phyloP scores from a whole-genome alignment of 2,113 vertebrate species.

The Neogobius melanostomus region DNA sequence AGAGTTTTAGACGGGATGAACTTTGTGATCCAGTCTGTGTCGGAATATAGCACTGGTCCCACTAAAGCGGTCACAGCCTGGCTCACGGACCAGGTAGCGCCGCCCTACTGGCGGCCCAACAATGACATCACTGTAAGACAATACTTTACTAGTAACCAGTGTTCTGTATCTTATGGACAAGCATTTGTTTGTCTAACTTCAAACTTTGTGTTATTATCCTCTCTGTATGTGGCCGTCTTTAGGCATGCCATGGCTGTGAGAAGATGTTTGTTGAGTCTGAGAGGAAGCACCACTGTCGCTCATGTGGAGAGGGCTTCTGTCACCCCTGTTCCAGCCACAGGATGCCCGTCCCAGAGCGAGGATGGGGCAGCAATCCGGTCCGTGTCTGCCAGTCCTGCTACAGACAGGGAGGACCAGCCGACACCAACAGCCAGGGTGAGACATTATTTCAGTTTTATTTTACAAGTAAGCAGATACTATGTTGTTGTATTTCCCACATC shows the following conservation, averaged over 20 bases:
- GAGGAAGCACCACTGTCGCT: constrained; percentile 82
- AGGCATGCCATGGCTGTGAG: constrained; percentile 78
- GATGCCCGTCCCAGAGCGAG: constrained; percentile 80
- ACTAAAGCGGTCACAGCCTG: constrained; percentile 78
- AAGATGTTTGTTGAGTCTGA: constrained; percentile 75
- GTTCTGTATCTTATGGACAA: neutral
- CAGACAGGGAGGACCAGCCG: constrained; percentile 61
- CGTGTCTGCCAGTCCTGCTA: constrained; percentile 79
- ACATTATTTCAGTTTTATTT: neutral
- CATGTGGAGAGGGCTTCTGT: constrained; percentile 83
- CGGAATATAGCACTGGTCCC: constrained; percentile 79
- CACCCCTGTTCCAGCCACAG: constrained; percentile 78
- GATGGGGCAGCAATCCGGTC: constrained; percentile 80
- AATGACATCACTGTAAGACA: constrained; percentile 77
- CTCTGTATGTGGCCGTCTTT: neutral
- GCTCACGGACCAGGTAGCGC: constrained; percentile 83
- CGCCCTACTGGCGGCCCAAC: constrained; percentile 82
- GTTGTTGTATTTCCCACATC: too few species aligned
- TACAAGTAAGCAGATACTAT: neutral
- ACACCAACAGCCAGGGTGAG: constrained; percentile 65
- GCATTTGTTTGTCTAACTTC: neutral
- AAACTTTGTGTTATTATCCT: neutral
- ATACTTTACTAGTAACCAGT: neutral
- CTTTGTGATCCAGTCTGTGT: constrained; percentile 78
- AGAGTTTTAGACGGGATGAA: constrained; percentile 81